Conservation (phyloP, 2,797 vertebrate species). For the Yasuhikotakia modesta region DNA sequence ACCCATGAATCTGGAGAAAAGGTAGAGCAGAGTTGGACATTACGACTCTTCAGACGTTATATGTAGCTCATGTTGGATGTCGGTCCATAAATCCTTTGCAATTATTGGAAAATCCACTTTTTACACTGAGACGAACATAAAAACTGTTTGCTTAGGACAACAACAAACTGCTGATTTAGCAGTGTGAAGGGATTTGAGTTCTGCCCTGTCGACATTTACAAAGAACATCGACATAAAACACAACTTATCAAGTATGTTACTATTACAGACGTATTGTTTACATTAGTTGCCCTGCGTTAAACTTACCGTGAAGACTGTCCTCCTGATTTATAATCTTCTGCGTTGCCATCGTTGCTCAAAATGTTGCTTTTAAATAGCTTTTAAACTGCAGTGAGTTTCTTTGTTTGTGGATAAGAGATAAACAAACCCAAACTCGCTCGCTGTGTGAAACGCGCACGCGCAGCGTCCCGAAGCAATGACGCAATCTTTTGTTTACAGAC, state of each 20-base stretch:
- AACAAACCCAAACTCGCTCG: neutral
- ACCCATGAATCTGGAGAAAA: constrained; percentile 79
- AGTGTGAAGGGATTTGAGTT: constrained; percentile 10
- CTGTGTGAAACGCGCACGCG: neutral
- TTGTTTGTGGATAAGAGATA: neutral
- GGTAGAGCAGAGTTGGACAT: no score
- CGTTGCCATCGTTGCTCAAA: constrained; percentile 5
- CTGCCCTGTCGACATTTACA: neutral
- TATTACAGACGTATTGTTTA: neutral
- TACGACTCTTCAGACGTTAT: no score
- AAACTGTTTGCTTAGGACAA: constrained; percentile 28
- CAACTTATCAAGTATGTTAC: neutral
- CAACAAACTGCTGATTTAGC: no score
- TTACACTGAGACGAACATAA: no score
- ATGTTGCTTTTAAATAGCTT: neutral
- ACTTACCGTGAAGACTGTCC: constrained; percentile 38
- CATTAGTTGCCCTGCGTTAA: neutral
- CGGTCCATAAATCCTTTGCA: no score
- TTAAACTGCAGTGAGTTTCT: neutral
- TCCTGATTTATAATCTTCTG: constrained; percentile 12
- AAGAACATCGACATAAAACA: neutral
- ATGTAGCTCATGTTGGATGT: no score
- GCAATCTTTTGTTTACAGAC: constrained; percentile 50
- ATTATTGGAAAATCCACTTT: no score
- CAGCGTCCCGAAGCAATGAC: constrained; percentile 45